phyloP scores from a whole-genome alignment of 2,888 invertebrate species.

The Stomorhina lunata region DNA sequence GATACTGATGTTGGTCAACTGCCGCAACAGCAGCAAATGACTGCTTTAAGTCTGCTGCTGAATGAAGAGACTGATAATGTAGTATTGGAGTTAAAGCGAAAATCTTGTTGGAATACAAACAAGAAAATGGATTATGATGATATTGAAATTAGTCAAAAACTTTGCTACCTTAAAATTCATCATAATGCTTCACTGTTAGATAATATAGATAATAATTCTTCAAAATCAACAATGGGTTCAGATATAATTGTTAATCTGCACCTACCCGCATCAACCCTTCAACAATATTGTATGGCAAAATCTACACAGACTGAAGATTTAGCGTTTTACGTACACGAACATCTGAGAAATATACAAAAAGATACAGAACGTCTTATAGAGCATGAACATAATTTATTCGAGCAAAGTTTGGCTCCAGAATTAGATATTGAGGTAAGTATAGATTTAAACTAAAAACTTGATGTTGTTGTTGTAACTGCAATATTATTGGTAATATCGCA shows the following conservation, averaged over 20 bases:
- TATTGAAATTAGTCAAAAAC: conserved; percentile 21
- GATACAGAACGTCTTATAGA: conserved; percentile 75
- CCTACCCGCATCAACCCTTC: background rate
- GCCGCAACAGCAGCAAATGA: conserved; percentile 77
- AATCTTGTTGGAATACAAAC: conserved; percentile 67
- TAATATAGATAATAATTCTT: conserved; percentile 8
- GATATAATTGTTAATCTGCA: conserved; percentile 39
- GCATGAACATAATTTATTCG: conserved; percentile 80
- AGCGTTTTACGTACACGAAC: conserved; percentile 75
- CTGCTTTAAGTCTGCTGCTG: conserved; percentile 82
- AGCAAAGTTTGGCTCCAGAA: conserved; percentile 82
- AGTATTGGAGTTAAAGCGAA: conserved; percentile 82
- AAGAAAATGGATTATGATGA: conserved; percentile 31
- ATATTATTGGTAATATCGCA: too few species aligned
- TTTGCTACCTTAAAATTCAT: conserved; percentile 45
- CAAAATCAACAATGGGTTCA: conserved; percentile 6
- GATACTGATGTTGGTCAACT: conserved; percentile 83
- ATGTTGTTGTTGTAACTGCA: too few species aligned
- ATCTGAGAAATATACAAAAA: conserved; percentile 70
- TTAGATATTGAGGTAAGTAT: conserved; percentile 82
- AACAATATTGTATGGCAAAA: conserved; percentile 66
- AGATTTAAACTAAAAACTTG: too few species aligned
- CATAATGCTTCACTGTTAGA: conserved; percentile 14
- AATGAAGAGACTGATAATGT: conserved; percentile 84
- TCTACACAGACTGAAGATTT: conserved; percentile 81